These are phyloP conservation scores for Prionailurus bengalensis DNA, from an alignment of 2,113 vertebrate genomes.

Conservation along the genomic window DNA sequence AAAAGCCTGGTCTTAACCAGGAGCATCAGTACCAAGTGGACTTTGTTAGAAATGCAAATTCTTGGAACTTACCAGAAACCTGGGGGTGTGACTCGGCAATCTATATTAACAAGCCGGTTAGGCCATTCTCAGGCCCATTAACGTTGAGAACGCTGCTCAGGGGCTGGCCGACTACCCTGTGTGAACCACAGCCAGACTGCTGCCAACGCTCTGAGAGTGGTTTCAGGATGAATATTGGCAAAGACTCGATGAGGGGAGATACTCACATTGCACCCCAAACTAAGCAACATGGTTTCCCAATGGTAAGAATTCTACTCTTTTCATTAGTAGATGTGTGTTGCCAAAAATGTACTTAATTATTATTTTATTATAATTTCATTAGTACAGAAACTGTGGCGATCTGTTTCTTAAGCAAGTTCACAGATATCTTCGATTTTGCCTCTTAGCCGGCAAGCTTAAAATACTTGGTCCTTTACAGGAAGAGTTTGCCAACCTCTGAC, in stretches of 20 bases:
- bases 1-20: not conserved
- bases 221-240: not conserved
- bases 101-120: not conserved
- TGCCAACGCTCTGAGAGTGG: not conserved
- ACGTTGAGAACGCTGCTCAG: not conserved
- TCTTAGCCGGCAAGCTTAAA: not conserved
- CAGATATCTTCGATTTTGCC: not conserved
- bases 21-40: not conserved
- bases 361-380: not conserved
- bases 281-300: not conserved
- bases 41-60: not conserved
- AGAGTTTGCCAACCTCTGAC: slow-evolving; percentile 3
- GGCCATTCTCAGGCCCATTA: not conserved
- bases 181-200: not conserved
- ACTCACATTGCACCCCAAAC: not conserved
- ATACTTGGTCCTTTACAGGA: not conserved
- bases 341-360: not conserved
- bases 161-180: not conserved
- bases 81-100: not conserved
- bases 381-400: not conserved
- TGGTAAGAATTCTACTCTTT: not conserved
- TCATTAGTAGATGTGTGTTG: not conserved
- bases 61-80: not conserved
- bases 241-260: not conserved
- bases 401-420: not conserved